phyloP scores from a whole-genome alignment of 1,140 invertebrate species.

The Eulimnadia texana region DNA sequence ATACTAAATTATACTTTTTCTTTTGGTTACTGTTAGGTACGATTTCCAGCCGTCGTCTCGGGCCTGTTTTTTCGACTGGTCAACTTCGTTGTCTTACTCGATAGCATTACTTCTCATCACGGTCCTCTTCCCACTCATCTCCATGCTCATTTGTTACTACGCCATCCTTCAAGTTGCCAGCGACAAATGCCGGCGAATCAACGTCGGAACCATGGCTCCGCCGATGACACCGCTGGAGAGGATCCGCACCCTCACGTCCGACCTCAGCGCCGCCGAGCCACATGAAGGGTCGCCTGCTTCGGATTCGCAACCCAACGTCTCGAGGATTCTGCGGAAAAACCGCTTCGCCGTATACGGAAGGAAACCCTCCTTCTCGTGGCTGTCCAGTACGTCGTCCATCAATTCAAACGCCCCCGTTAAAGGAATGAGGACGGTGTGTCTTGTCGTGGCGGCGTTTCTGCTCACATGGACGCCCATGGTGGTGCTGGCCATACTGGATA shows the following conservation, averaged over 20 bases:
- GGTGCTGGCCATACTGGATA: constrained; percentile 11
- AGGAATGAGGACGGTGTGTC: constrained; percentile 16
- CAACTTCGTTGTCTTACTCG: constrained; percentile 6
- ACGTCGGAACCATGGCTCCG: constrained; percentile 16
- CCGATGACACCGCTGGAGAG: constrained; percentile 8
- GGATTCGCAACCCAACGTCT: background rate
- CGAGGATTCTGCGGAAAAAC: background rate
- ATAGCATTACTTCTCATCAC: background rate
- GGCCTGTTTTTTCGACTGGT: constrained; percentile 14
- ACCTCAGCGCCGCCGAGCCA: background rate
- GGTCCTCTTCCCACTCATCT: constrained; percentile 12
- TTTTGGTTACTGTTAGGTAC: background rate
- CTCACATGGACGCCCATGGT: constrained; percentile 16
- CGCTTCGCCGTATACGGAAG: background rate
- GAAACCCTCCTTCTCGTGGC: constrained; percentile 9
- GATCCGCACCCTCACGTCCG: background rate
- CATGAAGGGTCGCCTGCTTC: background rate
- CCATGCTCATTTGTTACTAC: constrained; percentile 17
- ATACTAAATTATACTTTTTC: background rate
- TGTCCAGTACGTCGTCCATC: constrained; percentile 9
- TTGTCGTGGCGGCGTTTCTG: constrained; percentile 18
- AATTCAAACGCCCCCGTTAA: constrained; percentile 7
- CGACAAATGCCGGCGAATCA: constrained; percentile 17
- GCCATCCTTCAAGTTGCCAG: constrained; percentile 17
- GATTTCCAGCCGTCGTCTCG: background rate